Percentiles rank a stretch among this genome's conserved stretches.
These are phyloP conservation scores for Sprattus sprattus DNA, from an alignment of 2,113 vertebrate genomes.

Conservation along the genomic window DNA sequence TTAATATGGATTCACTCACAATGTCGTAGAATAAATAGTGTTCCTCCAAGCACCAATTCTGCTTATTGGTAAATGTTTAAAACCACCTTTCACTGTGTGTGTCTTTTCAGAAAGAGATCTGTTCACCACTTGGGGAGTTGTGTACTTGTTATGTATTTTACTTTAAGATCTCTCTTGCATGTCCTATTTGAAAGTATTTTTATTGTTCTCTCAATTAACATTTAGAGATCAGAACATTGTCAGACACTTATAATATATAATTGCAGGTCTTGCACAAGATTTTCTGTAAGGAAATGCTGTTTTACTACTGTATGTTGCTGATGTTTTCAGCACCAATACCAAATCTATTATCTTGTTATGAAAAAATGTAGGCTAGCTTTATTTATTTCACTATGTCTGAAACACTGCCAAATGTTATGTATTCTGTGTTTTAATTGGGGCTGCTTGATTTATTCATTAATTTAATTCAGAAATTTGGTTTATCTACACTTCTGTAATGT, in stretches of 20 bases:
- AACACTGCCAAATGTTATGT: slow-evolving; percentile 11
- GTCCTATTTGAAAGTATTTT: background rate
- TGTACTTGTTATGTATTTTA: background rate
- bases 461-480: background rate
- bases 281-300: background rate
- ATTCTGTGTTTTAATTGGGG: background rate
- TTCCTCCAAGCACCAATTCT: background rate
- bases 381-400: slow-evolving; percentile 4
- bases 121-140: background rate
- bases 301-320: background rate
- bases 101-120: background rate
- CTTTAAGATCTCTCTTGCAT: background rate
- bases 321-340: background rate
- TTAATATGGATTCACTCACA: background rate
- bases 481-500: slow-evolving; percentile 17
- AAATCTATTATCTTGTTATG: background rate
- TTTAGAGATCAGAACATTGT: background rate
- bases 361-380: background rate
- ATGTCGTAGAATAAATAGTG: background rate
- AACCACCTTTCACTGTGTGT: background rate
- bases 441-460: background rate
- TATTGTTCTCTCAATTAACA: background rate
- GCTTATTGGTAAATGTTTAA: background rate
- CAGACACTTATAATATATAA: background rate
- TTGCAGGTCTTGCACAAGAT: background rate